Base-by-base conservation (phyloP, 2,113 vertebrate species). In the Ciconia boyciana region DNA sequence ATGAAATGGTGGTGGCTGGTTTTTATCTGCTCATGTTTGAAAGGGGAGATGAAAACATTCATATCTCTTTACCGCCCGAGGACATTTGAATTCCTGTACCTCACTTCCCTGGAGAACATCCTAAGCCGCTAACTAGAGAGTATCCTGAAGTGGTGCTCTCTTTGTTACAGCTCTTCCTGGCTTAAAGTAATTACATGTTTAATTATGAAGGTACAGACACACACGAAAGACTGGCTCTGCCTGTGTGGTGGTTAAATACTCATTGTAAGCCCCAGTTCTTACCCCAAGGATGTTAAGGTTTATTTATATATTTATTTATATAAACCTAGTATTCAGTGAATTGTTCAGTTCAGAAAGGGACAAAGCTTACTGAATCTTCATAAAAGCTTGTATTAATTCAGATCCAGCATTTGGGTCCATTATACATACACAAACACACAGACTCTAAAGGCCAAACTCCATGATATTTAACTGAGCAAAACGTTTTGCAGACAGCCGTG, bases 401-500 rank as follows among this genome's bases (percentile, higher is more conserved):
- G 32, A 11, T 34, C 14, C 54, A 61, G 13, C 7, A 3, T 62
- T 68, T 54, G 39, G 5, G 17, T 26, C 32, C n/a, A 6, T 77
- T 46, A 41, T 57, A 13, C 3, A 1, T 12, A 34, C 5, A 49
- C 41, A 84, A 44, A 15, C 29, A 18, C 28, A 13, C 0, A 5
- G 29, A 49, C 32, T 51, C 20, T 36, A 17, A 87, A 79, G 65
- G 52, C 29, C 16, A 32, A 29, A 18, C 31, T 82, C 36, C 34
- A 11, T 34, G 48, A 51, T 55, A 44, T 64, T 70, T 48, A 60
- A 32, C n/a, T 25, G 69, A 69, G 44, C 16, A 48, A 29, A 44
- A 39, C 0, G 0, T 62, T 91, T 71, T 74, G n/a, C 34, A 77
- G 22, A 18, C 74, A 52, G 46, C 43, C 0, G 0, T n/a, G n/a